phyloP scores from a whole-genome alignment of 2,797 vertebrate species.

The Selene dorsalis region DNA sequence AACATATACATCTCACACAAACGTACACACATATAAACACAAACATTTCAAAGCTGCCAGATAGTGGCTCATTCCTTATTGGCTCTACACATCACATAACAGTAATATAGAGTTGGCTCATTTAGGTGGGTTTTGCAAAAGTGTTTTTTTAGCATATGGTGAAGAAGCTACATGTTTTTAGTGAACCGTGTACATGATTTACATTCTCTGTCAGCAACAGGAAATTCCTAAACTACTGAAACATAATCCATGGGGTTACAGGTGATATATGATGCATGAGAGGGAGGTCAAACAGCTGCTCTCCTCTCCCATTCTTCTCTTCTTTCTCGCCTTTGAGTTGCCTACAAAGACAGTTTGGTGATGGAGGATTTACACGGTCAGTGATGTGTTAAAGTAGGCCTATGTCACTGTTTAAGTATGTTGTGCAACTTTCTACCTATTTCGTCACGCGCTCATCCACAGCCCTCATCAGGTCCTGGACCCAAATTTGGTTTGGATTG shows the following conservation, averaged over 20 bases:
- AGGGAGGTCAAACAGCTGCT: constrained; percentile 19
- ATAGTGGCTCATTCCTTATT: constrained; percentile 71
- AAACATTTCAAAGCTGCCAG: constrained; percentile 70
- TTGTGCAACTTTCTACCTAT: constrained; percentile 39
- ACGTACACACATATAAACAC: constrained; percentile 24
- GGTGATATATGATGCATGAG: constrained; percentile 37
- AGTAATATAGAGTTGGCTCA: constrained; percentile 38
- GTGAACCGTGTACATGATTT: constrained; percentile 37
- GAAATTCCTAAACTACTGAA: constrained; percentile 48
- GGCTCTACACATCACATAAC: constrained; percentile 37
- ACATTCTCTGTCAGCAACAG: constrained; percentile 58
- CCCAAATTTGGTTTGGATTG: constrained; percentile 61
- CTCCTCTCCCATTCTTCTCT: constrained; percentile 6
- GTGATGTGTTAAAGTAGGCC: not conserved
- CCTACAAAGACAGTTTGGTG: constrained; percentile 43
- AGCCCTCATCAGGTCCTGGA: fast-evolving
- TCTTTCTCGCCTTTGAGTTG: constrained; percentile 17
- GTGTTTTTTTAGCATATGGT: constrained; percentile 29
- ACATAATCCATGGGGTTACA: constrained; percentile 25
- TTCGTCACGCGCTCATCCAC: fast-evolving
- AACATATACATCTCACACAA: constrained; percentile 24
- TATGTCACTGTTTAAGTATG: not conserved
- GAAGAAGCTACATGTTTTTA: not conserved
- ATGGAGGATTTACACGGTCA: not conserved
- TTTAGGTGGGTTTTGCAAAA: constrained; percentile 22